Evolutionary conservation across 2,888 invertebrate species (phyloP), one percentile per base, ranked within the genome.

Genomic region (Tiphia femorata): DNA sequence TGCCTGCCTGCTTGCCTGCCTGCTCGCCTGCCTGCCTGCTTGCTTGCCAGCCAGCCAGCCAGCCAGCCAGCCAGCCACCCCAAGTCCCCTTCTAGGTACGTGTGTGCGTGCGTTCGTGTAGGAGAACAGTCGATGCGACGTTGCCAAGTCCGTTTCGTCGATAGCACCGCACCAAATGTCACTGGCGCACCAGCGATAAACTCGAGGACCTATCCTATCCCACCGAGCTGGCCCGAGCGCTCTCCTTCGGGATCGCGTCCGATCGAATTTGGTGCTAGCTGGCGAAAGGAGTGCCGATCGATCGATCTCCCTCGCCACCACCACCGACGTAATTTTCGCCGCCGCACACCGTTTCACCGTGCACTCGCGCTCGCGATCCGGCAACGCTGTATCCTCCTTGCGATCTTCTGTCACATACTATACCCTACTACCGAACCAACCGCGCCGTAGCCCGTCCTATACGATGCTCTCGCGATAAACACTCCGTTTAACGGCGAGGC

Each of bases 341-440:
- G 14, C 33, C 7, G 33, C 33, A 14, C 38, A 10, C 17, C 17
- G 19, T 12, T 19, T 7, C 7, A 16, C 10, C 19, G 19, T 17
- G 38, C 19, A 33, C 14, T 33, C 62, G 68, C 62, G 64, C 62
- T 54, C 51, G 66, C 33, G 53, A 73, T 64, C 56, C 60, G 79
- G 68, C 79, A 79, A 79, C 79, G 62, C 58, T 59, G 79, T 67
- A 65, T 75, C 67, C 72, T 77, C 75, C 69, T n/a, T 72, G 71
- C 73, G 74, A 77, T 73, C 73, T 77, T 72, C 75, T 76, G 76
- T 78, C 76, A 74, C 76, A 72, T 70, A 73, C 75, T 57, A 58
- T 52, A 58, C 58, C 47, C 52, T 52, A 61, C 67, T 49, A 50
- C 53, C 47, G 53, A 52, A 57, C 62, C 25, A n/a, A 44, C 38